Evolutionary conservation across 2,797 vertebrate genomes (phyloP), one percentile per base, ranked within the genome.

Genomic region (Eulemur coronatus): DNA sequence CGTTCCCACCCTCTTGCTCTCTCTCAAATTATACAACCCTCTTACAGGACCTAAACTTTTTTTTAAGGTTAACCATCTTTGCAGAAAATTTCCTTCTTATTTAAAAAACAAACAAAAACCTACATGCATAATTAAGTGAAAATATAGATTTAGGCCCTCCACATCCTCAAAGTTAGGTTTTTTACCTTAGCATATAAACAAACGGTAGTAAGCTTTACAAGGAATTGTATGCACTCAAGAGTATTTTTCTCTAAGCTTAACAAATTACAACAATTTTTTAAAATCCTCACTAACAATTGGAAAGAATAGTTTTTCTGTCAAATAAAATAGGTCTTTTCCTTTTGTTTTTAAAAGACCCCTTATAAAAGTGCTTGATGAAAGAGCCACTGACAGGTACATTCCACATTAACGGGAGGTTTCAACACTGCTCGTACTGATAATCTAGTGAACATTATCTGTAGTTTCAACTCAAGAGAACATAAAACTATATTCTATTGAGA

Each of bases 401-500:
- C 18, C 78, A 93, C n/a, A 91, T 38, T 86, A 78, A 86, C 6
- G 75, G 24, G 28, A 82, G 28, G 17, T 85, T 87, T 41, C 61
- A 52, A 87, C 10, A 81, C 15, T 65, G 50, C 33, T 73, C n/a
- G 69, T 43, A 81, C 57, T 24, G 41, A 73, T 26, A 69, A 88
- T 59, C 43, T 75, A 93, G 28, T 72, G 38, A 70, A 52, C 8
- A 7, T 57, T 78, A 89, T 13, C 65, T 48, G 9, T 12, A 95
- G 13, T 82, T 91, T 92, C 69, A 81, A 80, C 24, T 28, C 18
- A 69, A 30, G 15, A 88, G 48, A 89, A 79, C 28, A 20, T 57
- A 94, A 78, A 92, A 90, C 17, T 92, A 52, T 52, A 80, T 35
- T 89, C 38, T 91, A 91, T 17, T 80, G 35, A 78, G 33, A 93